Evolutionary conservation across 2,888 invertebrate species (phyloP), one percentile per base, ranked within the genome.

Genomic region (Ganaspis brasiliensis): DNA sequence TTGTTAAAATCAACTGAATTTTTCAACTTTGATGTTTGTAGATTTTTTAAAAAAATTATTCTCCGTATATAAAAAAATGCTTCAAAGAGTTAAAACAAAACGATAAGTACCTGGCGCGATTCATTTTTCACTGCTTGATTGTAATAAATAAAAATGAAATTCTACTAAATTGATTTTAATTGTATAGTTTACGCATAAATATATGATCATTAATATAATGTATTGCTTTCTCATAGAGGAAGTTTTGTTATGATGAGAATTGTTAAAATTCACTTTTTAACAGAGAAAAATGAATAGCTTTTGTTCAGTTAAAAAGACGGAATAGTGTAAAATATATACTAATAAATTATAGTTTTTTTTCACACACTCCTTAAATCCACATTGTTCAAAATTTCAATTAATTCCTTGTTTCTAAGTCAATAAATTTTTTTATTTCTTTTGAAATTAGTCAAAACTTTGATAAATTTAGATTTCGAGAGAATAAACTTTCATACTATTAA

Each of bases 221-320:
- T 31, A 4, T 31, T 31, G 31, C 6, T 31, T 6, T 31, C 31
- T 31, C 31, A 6, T 31, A 45, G 19, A 52, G 19, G 6, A 49
- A 52, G 19, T 16, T 9, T 19, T 16, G 8, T 16, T 6, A 49
- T 49, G n/a, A 52, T 49, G 14, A n/a, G 4, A 45, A 14, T 45
- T 49, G 16, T n/a, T n/a, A 19, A 52, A 52, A 8, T 19, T 19
- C 9, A 6, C 16, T 52, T 52, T 9, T 52, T 52, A 5, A 19
- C 52, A 52, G n/a, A 9, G 52, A 52, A 52, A 52, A 52, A 52
- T 52, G 52, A 52, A 52, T 52, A 19, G 52, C 19, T 52, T 52
- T 52, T 19, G n/a, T 52, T 52, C 16, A n/a, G 16, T 52, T 52
- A 16, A 52, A 19, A 19, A 19, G 16, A 19, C 5, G 9, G 16